Evolutionary conservation across 1,140 invertebrate genomes (phyloP), one percentile per base, ranked within the genome.

Genomic region (Psilanteris sp.): DNA sequence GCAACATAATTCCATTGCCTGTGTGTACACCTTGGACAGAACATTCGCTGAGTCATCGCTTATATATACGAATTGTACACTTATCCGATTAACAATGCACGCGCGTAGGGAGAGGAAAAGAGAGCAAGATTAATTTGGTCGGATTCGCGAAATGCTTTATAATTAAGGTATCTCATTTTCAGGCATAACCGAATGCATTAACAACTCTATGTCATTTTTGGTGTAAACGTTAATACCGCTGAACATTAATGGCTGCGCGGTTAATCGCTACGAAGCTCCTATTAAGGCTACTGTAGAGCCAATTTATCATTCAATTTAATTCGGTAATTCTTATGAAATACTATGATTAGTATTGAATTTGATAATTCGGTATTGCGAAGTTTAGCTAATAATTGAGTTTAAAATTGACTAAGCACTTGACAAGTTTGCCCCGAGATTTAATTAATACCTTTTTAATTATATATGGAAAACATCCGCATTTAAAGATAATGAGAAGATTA

Each of bases 31-130:
- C 55, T 55, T 72, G 14, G 41, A 44, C 32, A 57, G 26, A 10
- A 27, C 20, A 57, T 73, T 59, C 32, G 22, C 16, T 37, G 20
- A 54, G 61, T 67, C 37, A 31, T 8, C 15, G 43, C 16, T 41
- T 31, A 36, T 66, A 61, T 54, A 29, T 39, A 29, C 29, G 44
- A n/a, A n/a, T 46, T 67, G 39, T 57, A 37, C 39, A 64, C 50
- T 64, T 57, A 52, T 52, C 48, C 61, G 62, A 74, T 74, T 66
- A 74, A 67, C 71, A 59, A 74, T 74, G 16, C 61, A 66, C 41
- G 37, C 14, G 29, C 24, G 9, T 14, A 8, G 13, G 13, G 36
- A 52, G 50, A n/a, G n/a, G n/a, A n/a, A n/a, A n/a, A n/a, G n/a
- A n/a, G n/a, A n/a, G n/a, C n/a, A n/a, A 46, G 39, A 59, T 61